Evolutionary conservation across 1,140 invertebrate genomes (phyloP), one percentile per base, ranked within the genome.

Genomic region (Apis cerana): DNA sequence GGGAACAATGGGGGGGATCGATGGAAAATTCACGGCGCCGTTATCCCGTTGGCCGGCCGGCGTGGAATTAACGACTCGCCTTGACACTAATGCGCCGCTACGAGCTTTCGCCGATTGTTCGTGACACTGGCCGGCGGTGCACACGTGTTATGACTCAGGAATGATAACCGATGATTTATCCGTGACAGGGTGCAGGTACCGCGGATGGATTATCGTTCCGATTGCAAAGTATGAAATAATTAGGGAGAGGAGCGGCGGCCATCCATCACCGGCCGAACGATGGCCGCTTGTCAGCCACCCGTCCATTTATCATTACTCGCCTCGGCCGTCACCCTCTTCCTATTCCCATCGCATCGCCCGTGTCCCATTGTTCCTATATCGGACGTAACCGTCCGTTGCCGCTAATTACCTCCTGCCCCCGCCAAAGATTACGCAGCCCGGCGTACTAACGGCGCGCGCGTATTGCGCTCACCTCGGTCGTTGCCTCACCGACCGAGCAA

Each of bases 171-270:
- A 89, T 94, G 93, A 94, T 94, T 94, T 93, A 94, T 94, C 92
- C 89, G 88, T 90, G 93, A 93, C 93, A 92, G 91, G 91, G 91
- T 89, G 90, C 88, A 92, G 92, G 87, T 89, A 91, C 90, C 86
- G 88, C 89, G 92, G 91, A 94, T 94, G 92, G 94, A 94, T 94
- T 94, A 94, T 93, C 93, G 91, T 92, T 92, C 93, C 92, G 93
- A 94, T 94, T 93, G 93, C 93, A 94, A 94, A 94, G 93, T 94
- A 94, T 94, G 93, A 94, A 94, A 94, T 94, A 94, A 94, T 94
- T 94, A 94, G 93, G 92, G 93, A 91, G 89, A 87, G 70, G 85
- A 86, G 86, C 87, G 90, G 89, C 91, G 90, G 90, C 90, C 93
- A 94, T 94, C 92, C 89, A 94, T 94, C 93, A 94, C 93, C 89